These are phyloP conservation scores for Sebastes melanostomus DNA, from an alignment of 2,797 vertebrate genomes.

Conservation along the genomic window DNA sequence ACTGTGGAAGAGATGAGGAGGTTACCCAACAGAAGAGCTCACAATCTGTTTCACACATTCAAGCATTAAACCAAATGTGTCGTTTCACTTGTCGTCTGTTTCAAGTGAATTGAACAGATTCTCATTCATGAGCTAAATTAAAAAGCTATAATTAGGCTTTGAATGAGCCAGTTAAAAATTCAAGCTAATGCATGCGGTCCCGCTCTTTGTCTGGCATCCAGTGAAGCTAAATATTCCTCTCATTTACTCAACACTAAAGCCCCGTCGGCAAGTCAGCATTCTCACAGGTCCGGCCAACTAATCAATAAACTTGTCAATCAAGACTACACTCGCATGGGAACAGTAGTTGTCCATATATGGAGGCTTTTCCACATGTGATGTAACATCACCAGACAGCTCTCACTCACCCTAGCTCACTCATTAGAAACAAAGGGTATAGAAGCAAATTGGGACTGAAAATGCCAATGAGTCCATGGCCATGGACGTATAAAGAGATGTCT, in stretches of 20 bases:
- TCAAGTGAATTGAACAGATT: background rate
- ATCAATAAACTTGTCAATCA: constrained; percentile 26
- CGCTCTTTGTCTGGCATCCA: background rate
- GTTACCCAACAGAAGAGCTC: background rate
- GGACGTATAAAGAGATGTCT: too few species aligned
- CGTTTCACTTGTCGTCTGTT: constrained; percentile 18
- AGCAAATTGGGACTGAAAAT: too few species aligned
- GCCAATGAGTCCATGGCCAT: too few species aligned
- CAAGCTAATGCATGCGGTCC: background rate
- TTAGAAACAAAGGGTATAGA: too few species aligned
- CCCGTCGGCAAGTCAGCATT: background rate
- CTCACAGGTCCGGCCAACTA: background rate
- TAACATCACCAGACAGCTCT: background rate
- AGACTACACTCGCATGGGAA: background rate
- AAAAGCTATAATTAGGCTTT: constrained; percentile 1
- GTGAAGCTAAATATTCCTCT: constrained; percentile 8
- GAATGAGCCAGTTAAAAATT: background rate
- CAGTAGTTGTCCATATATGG: background rate
- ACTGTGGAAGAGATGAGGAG: constrained; percentile 4
- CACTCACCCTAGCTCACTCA: background rate
- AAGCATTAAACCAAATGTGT: background rate
- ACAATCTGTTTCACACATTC: background rate
- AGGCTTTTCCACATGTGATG: background rate
- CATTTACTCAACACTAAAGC: background rate
- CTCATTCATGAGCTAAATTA: background rate